Evolutionary conservation across 2,113 vertebrate species (phyloP).

Genomic region (Perccottus glenii): DNA sequence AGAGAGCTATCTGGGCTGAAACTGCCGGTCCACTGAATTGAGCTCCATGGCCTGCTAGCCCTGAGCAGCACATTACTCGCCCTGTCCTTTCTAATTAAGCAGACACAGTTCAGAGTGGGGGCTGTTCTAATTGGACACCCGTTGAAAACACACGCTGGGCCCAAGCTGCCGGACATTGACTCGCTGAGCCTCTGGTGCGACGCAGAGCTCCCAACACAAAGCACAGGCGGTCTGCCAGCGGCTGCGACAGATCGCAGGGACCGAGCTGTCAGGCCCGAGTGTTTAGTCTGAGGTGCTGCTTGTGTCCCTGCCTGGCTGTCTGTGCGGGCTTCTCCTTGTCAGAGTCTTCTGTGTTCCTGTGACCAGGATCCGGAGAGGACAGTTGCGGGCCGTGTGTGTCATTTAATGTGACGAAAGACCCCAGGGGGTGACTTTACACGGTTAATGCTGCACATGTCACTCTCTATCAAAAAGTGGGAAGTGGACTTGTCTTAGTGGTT

Average conservation of each 20-base stretch:
- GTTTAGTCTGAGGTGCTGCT: slow-evolving; percentile 51
- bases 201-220: slow-evolving; percentile 54
- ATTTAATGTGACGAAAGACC: slow-evolving; percentile 57
- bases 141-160: slow-evolving; percentile 63
- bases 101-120: slow-evolving; percentile 62
- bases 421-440: slow-evolving; percentile 55
- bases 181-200: slow-evolving; percentile 51
- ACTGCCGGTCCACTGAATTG: slow-evolving; percentile 33
- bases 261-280: slow-evolving; percentile 52
- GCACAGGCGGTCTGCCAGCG: slow-evolving; percentile 55
- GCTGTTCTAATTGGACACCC: slow-evolving; percentile 72
- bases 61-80: slow-evolving; percentile 40
- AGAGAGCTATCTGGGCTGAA: slow-evolving; percentile 14
- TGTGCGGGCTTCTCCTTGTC: slow-evolving; percentile 56
- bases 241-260: slow-evolving; percentile 61
- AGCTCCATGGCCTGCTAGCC: slow-evolving; percentile 31
- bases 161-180: slow-evolving; percentile 66
- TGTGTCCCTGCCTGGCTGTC: slow-evolving; percentile 56
- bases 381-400: slow-evolving; percentile 62
- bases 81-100: slow-evolving; percentile 69
- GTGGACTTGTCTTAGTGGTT: slow-evolving; percentile 36
- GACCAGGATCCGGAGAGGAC: slow-evolving; percentile 61
- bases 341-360: slow-evolving; percentile 71
- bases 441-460: slow-evolving; percentile 58
- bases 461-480: slow-evolving; percentile 51